Evolutionary conservation across 2,888 invertebrate species (phyloP), one percentile per base, ranked within the genome.

Genomic region (Erpobdella octoculata): DNA sequence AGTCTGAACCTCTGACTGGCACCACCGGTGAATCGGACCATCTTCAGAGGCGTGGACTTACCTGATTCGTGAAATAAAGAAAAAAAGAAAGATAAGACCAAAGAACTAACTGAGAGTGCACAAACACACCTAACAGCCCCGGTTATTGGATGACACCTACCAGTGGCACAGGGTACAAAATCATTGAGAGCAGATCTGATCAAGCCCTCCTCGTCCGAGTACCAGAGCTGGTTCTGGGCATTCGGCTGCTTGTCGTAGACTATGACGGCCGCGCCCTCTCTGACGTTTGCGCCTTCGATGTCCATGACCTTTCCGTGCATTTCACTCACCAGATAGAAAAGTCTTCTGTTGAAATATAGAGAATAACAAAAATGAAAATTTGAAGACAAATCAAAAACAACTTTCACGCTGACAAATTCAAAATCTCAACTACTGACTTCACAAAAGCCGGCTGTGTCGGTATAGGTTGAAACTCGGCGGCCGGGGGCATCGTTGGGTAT

Each of bases 161-260:
- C 66, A 12, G 46, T 25, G 37, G 70, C 58, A 33, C 61, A 61
- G 31, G 72, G 59, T 12, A 62, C 70, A 33, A 73, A 73, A 59
- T 61, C 70, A 35, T 70, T 70, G 48, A 73, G 73, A 2, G 73
- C 72, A 18, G 70, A 73, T 6, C 53, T n/a, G 28, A 73, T 18
- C 15, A 73, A 4, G 18, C 73, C 73, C 4, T 71, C 35, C 53
- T 73, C 65, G 58, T 73, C 73, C 33, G 28, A 62, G 68, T 73
- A 73, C 73, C 73, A 73, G 53, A 73, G 70, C 58, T 73, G 73
- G 48, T 64, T 31, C 6, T 28, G 48, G 53, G 31, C 58, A 21
- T 18, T 18, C 18, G 33, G 9, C 9, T 69, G 48, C 58, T 69
- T 69, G 31, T 1, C 1, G 25, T 69, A 69, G n/a, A 37, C 53